Evolutionary conservation across 2,797 vertebrate genomes (phyloP), one percentile per base, ranked within the genome.

Genomic region (Melanotaenia boesemani): DNA sequence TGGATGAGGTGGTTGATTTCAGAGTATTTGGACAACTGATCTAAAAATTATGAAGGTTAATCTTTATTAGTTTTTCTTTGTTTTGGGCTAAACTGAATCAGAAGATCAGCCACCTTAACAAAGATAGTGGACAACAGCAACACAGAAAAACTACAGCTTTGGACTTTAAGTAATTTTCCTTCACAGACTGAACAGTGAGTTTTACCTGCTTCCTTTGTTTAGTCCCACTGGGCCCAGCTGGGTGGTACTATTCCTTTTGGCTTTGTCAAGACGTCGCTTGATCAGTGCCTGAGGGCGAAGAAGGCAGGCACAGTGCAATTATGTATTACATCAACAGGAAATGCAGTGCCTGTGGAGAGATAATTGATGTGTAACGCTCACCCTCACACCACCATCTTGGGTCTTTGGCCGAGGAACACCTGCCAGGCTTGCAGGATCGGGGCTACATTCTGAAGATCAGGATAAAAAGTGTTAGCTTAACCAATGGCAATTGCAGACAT

Each of bases 341-440:
- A 84, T 22, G 18, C 16, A 36, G 10, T 8, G 2, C 1, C 6
- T 36, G 52, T 2, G 28, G 9, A 67, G 5, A 22, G 37, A 72
- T 70, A 44, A 79, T 77, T 26, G 0, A 34, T 55, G 10, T 64
- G 20, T 36, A 30, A 11, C 56, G 80, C 93, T 92, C 63, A 95
- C 95, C 89, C 70, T 91, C 54, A 95, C 95, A 0, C 94, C 95
- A 0, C 93, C 94, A 59, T 94, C 93, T 72, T 93, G 92, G 59
- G 13, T 86, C 87, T 95, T 95, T 46, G 82, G 67, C 37, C 93
- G 94, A 30, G 83, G 70, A 12, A 77, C 86, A 1, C 71, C 85
- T 0, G 65, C 13, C 6, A 63, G 57, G n/a, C 82, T 85, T 32
- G 79, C 77, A 0, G 89, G 79, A 67, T 96, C 94, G 0, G 95